phyloP scores from a whole-genome alignment of 2,888 invertebrate genomes.

The Drosophila lutescens region DNA sequence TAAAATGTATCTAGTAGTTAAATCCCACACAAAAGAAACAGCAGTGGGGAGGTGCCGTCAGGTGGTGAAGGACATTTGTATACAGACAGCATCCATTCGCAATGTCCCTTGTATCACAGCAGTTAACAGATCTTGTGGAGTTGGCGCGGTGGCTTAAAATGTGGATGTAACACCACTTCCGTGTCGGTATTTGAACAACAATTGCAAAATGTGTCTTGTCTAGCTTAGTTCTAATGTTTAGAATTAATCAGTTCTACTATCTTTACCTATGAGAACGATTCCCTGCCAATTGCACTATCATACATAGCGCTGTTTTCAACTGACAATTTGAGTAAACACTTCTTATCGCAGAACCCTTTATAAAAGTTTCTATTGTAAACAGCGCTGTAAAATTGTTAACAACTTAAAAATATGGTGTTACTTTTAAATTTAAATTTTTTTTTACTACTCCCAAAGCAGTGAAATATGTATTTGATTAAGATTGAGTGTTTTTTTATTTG shows the following conservation, averaged over 20 bases:
- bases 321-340: conserved; percentile 4
- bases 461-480: not conserved
- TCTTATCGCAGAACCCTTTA: not conserved
- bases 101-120: not conserved
- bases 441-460: conserved; percentile 5
- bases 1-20: conserved; percentile 57
- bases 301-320: conserved; percentile 18
- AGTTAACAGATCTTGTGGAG: conserved; percentile 62
- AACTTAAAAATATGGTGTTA: conserved; percentile 19
- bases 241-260: conserved; percentile 8
- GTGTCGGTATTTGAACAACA: conserved; percentile 53
- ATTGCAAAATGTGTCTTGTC: conserved; percentile 41
- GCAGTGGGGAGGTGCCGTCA: conserved; percentile 15
- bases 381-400: conserved; percentile 17
- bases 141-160: conserved; percentile 45
- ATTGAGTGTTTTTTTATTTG: not conserved
- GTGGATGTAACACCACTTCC: conserved; percentile 60
- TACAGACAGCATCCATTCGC: conserved; percentile 14
- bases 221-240: conserved; percentile 15
- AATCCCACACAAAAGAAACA: conserved; percentile 24
- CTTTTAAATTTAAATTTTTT: not conserved
- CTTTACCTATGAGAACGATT: not conserved
- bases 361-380: conserved; percentile 9
- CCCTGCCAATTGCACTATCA: conserved; percentile 28
- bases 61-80: conserved; percentile 50